Conservation (phyloP, 2,113 vertebrate genomes). For the Erythrocercus mccallii region DNA sequence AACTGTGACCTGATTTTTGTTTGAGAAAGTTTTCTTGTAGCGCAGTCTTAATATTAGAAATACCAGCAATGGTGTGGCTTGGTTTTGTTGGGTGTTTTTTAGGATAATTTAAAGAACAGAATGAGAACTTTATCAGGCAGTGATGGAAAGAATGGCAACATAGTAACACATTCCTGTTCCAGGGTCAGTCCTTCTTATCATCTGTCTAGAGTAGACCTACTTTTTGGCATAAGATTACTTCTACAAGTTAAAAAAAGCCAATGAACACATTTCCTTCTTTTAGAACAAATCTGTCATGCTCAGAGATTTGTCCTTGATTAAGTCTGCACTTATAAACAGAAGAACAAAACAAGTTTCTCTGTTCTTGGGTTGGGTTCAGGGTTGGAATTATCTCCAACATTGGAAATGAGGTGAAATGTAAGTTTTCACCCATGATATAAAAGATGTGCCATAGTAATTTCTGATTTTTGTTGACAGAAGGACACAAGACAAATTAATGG, state of each 20-base stretch:
- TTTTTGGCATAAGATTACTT: conserved; percentile 16
- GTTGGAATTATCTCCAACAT: accelerated
- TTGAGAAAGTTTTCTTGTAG: background rate
- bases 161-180: conserved; percentile 4
- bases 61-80: background rate
- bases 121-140: background rate
- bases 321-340: background rate
- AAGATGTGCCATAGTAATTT: background rate
- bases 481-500: background rate
- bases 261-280: background rate
- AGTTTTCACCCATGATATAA: background rate
- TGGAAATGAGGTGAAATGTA: background rate
- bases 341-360: background rate
- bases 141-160: conserved; percentile 18
- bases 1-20: conserved; percentile 36
- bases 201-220: conserved; percentile 42
- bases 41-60: background rate
- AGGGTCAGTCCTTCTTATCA: conserved; percentile 38
- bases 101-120: background rate
- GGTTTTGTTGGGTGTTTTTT: background rate
- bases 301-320: background rate
- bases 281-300: conserved; percentile 2
- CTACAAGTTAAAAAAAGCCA: background rate
- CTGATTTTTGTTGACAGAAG: background rate
- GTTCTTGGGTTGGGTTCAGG: background rate